phyloP scores from a whole-genome alignment of 2,888 invertebrate genomes.

The Melanophora roralis region DNA sequence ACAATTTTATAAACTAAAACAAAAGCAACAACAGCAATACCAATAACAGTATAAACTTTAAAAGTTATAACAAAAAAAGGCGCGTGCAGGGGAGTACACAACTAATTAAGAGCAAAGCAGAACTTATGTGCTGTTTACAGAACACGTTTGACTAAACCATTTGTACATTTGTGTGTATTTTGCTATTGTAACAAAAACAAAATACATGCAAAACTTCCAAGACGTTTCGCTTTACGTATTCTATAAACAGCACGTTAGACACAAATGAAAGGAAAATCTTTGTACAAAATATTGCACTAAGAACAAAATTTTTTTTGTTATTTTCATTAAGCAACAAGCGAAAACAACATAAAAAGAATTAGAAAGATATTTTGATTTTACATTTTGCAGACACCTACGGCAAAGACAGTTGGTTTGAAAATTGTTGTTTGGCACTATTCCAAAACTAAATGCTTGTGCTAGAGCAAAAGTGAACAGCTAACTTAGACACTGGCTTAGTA shows the following conservation, averaged over 20 bases:
- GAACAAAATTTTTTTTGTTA: background rate
- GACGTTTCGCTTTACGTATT: background rate
- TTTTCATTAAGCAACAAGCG: background rate
- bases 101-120: too few relatives aligned
- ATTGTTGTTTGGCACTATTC: background rate
- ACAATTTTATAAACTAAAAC: constrained; percentile 30
- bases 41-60: constrained; percentile 49
- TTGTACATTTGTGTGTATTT: too few relatives aligned
- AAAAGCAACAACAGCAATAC: constrained; percentile 22
- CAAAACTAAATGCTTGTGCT: background rate
- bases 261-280: constrained; percentile 58
- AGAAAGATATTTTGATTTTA: too few relatives aligned
- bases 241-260: constrained; percentile 34
- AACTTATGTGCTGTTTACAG: too few relatives aligned
- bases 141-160: too few relatives aligned
- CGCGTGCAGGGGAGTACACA: too few relatives aligned
- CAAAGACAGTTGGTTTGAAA: constrained; percentile 11
- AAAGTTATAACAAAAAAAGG: too few relatives aligned
- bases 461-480: background rate
- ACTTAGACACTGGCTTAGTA: background rate
- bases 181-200: too few relatives aligned
- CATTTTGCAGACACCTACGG: constrained; percentile 39
- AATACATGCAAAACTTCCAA: constrained; percentile 49
- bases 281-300: constrained; percentile 12
- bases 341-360: too few relatives aligned